phyloP scores from a whole-genome alignment of 2,113 vertebrate species.

The Dinomys branickii region DNA sequence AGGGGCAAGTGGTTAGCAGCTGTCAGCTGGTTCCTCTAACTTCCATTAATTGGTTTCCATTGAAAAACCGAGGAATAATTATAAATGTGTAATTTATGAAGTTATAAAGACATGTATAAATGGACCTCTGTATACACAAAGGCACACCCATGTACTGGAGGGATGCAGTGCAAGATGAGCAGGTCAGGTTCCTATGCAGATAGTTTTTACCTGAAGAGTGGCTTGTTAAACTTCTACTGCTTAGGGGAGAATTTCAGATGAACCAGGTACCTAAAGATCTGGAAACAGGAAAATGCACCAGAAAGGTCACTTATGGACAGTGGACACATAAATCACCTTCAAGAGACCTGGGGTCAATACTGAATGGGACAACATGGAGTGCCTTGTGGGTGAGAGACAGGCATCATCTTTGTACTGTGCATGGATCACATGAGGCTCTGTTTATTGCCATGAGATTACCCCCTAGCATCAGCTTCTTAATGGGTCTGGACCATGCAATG shows the following conservation, averaged over 20 bases:
- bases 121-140: not conserved
- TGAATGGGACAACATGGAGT: not conserved
- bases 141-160: not conserved
- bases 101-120: not conserved
- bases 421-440: slow-evolving; percentile 60
- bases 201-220: not conserved
- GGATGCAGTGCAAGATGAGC: not conserved
- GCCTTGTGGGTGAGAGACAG: slow-evolving; percentile 53
- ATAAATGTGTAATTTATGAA: not conserved
- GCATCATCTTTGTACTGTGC: slow-evolving; percentile 27
- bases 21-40: not conserved
- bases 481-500: slow-evolving; percentile 56
- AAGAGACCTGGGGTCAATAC: not conserved
- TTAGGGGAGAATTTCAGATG: slow-evolving; percentile 29
- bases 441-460: slow-evolving; percentile 48
- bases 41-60: not conserved
- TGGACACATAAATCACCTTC: slow-evolving; percentile 48
- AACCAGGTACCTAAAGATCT: not conserved
- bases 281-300: slow-evolving; percentile 9
- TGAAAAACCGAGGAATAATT: not conserved
- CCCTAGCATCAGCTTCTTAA: slow-evolving; percentile 34
- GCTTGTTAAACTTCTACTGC: not conserved
- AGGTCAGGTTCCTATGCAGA: not conserved
- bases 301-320: not conserved
- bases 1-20: not conserved